Base-by-base conservation (phyloP, 2,113 vertebrate species). In the Mirza zaza region DNA sequence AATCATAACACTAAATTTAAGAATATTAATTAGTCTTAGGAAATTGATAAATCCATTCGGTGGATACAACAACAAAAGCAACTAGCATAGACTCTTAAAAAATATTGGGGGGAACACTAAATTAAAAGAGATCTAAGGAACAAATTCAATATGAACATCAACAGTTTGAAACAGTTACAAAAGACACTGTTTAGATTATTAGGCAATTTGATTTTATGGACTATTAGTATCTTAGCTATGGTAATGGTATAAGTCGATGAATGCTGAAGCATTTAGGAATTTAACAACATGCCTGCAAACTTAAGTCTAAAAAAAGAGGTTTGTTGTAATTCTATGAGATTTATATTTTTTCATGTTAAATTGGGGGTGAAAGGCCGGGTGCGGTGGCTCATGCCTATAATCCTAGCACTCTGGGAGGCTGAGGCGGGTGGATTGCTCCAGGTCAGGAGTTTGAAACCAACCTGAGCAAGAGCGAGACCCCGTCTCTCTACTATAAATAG, bases 331-430 rank as follows among this genome's bases (percentile, higher is more conserved):
- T 25, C 88, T 67, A 77, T 71, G 34, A 75, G 42, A 57, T 57
- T 88, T 94, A 80, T 23, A 61, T 67, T 75, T 94, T 87, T 88
- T 80, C 67, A 57, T 45, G 57, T 79, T 84, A 88, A 88, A 61
- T 18, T 81, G 25, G 73, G 27, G 42, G 42, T 45, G 42, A 45
- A 8, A 42, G 42, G 42, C 42, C 6, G 1, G 42, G 42, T 6
- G 42, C 42, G 42, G 42, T 42, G 42, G 42, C 42, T 42, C 42
- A 42, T 6, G 6, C 42, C 42, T 42, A 1, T 42, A 42, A 42
- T 42, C 42, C 42, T 42, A 42, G 42, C 42, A 42, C 42, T 42
- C 42, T 42, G 42, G 42, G 42, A 42, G 42, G 42, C 42, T 42
- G 42, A 42, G 42, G 42, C 42, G 42, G 42, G 42, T 6, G 42